Base-by-base conservation (phyloP, 1,140 invertebrate species). In the Diorhabda carinulata region DNA sequence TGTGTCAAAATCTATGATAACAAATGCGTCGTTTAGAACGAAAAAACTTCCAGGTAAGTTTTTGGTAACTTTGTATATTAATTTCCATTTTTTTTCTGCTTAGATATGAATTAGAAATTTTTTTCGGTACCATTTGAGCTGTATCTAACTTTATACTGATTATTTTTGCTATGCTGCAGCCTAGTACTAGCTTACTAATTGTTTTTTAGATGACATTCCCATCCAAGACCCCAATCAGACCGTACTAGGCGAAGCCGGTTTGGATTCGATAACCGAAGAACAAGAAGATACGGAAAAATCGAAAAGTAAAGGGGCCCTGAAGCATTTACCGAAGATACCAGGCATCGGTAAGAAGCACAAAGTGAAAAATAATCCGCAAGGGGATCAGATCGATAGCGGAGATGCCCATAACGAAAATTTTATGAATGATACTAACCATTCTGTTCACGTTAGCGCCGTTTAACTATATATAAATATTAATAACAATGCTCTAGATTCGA, bases 21-120 rank as follows among this genome's bases (percentile, higher is more conserved):
- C 95, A 58, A 97, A 97, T 85, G 96, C 96, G 73, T 98, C 95
- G 75, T 98, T 98, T 83, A 89, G 94, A 70, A 95, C 95, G 61
- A 96, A 95, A 84, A 98, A 97, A 83, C 85, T 98, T 70, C 96
- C 96, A 86, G 94, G 91, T 92, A 69, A 69, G 68, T 69, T 52
- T 41, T 25, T 25, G 25, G 25, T 25, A 25, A 25, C 25, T 25
- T 25, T 25, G 25, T 41, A 61, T 25, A 1, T 1, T 25, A 25
- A 25, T 25, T 25, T 25, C 25, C 1, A 25, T 25, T 25, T 25
- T 25, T 25, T 25, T 25, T 25, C 25, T 25, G 25, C 25, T 25
- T 25, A 25, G 25, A 25, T 25, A 25, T 25, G 25, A 25, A 25
- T 25, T 25, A 25, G 25, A 25, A 25, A 25, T 25, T 25, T 25